Evolutionary conservation across 2,113 vertebrate genomes (phyloP).

Genomic region (Myodes glareolus): DNA sequence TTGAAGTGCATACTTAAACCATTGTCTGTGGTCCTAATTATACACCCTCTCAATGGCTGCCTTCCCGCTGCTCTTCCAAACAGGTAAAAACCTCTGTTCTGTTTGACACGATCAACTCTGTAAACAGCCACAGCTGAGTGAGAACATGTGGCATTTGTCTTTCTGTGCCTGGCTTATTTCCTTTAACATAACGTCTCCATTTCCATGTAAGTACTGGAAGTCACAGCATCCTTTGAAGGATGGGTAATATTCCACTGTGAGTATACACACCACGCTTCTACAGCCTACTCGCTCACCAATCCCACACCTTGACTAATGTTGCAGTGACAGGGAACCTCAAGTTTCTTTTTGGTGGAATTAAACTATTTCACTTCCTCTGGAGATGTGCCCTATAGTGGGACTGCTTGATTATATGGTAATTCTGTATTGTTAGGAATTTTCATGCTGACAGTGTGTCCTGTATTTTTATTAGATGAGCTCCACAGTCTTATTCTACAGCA

Average conservation of each 20-base stretch:
- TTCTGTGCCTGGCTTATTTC: not conserved
- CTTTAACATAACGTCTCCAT: not conserved
- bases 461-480: not conserved
- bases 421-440: not conserved
- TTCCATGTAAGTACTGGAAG: not conserved
- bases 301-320: not conserved
- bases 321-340: not conserved
- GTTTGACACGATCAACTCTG: not conserved
- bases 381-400: not conserved
- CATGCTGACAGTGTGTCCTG: not conserved
- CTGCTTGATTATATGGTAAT: not conserved
- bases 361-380: not conserved
- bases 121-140: not conserved
- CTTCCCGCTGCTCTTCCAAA: not conserved
- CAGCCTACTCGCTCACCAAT: not conserved
- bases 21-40: too few species aligned
- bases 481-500: not conserved
- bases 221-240: not conserved
- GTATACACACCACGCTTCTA: not conserved
- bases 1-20: not conserved
- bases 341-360: not conserved
- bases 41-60: not conserved
- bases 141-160: not conserved
- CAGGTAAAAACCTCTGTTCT: not conserved
- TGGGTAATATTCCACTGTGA: not conserved